phyloP scores from a whole-genome alignment of 2,797 vertebrate genomes.

The Xenopus petersii region DNA sequence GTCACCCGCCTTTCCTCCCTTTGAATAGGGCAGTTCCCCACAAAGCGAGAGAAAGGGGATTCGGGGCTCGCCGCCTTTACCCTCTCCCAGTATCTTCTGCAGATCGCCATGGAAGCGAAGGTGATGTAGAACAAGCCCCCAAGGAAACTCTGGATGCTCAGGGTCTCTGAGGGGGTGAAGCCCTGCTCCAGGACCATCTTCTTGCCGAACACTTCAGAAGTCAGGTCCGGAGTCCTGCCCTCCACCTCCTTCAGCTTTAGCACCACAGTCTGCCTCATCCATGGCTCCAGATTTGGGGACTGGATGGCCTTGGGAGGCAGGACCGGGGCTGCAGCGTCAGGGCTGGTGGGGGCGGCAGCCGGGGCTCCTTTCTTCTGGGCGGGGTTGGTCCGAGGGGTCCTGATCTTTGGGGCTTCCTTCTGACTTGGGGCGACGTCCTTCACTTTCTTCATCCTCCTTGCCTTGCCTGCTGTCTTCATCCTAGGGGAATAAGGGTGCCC shows the following conservation, averaged over 20 bases:
- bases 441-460: too few relatives aligned
- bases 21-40: too few relatives aligned
- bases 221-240: background rate
- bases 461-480: too few relatives aligned
- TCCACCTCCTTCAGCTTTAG: background rate
- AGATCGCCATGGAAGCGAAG: background rate
- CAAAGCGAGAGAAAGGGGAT: background rate
- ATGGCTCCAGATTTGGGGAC: background rate
- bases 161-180: background rate
- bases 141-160: background rate
- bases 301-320: background rate
- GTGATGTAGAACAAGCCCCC: background rate
- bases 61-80: background rate
- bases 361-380: too few relatives aligned
- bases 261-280: background rate
- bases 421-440: too few relatives aligned
- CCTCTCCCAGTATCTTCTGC: background rate
- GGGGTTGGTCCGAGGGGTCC: too few relatives aligned
- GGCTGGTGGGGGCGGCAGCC: too few relatives aligned
- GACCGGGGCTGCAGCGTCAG: background rate
- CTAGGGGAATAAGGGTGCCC: too few relatives aligned
- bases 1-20: too few relatives aligned
- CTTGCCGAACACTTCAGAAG: background rate
- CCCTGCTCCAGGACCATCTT: background rate
- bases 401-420: too few relatives aligned